Evolutionary conservation across 2,113 vertebrate species (phyloP), one percentile per base, ranked within the genome.

Genomic region (Pseudorectes ferrugineus): DNA sequence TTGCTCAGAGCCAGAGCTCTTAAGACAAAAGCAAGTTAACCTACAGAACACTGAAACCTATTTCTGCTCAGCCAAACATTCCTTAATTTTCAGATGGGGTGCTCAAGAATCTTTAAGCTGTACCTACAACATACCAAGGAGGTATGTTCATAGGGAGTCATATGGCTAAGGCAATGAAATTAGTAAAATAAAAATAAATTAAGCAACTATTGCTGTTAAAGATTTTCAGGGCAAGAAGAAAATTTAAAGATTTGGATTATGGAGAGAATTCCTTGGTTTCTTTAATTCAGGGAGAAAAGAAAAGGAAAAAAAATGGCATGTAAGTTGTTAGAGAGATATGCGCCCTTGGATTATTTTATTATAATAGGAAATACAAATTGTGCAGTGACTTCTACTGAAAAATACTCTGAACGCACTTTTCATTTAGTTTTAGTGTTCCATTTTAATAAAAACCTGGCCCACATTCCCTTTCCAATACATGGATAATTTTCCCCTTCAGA

Each of bases 201-300:
- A 71, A 52, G 42, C 40, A 93, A n/a, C 12, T 31, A 15, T 51
- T 81, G 58, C n/a, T 65, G 10, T 24, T 86, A 45, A 85, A 67
- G 26, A 55, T 78, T 88, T 84, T 71, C 59, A 89, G 13, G 24
- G 21, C 33, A 89, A 77, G 28, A 7, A 55, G 15, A 12, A 92
- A 57, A 65, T 58, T 40, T 43, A 85, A 73, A 71, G 10, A 8
- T 81, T 93, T 43, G 35, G 26, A 45, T 38, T 46, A 62, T 8
- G 23, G 14, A 76, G 63, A 17, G 17, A 79, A 58, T 7, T 52
- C 51, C 14, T 65, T 45, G 10, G n/a, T 66, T 85, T 59, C 45
- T 78, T 86, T 78, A 68, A 73, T 59, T 58, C 0, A 0, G 26
- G 15, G 19, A 1, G 4, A 12, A 49, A 7, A 1, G 4, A 12